Evolutionary conservation across 1,140 invertebrate species (phyloP).

Genomic region (Leptinotarsa lineolata): DNA sequence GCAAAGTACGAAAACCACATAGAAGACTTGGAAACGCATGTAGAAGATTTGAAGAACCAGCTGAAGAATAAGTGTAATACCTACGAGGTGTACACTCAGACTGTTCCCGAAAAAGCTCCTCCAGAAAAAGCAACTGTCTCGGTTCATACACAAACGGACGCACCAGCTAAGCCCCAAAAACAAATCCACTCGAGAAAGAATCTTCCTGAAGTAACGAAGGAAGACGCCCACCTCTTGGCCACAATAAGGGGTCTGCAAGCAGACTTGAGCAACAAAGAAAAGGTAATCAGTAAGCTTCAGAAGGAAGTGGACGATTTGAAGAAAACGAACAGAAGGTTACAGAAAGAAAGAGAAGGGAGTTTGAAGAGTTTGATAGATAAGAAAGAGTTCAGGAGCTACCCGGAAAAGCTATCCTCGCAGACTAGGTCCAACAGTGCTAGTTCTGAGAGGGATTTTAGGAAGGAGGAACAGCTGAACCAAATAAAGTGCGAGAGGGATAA

Average conservation of each 20-base stretch:
- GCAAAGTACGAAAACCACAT: constrained; percentile 75
- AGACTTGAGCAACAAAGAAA: constrained; percentile 74
- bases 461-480: constrained; percentile 63
- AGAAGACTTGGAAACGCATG: constrained; percentile 70
- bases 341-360: constrained; percentile 73
- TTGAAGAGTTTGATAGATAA: constrained; percentile 52
- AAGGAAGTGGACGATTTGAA: constrained; percentile 74
- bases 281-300: constrained; percentile 68
- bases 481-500: constrained; percentile 65
- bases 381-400: constrained; percentile 52
- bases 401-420: constrained; percentile 48
- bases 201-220: constrained; percentile 56
- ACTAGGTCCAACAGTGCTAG: constrained; percentile 57
- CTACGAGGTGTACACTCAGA: constrained; percentile 22
- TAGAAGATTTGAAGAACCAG: constrained; percentile 55
- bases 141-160: constrained; percentile 42
- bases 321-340: constrained; percentile 73
- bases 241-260: constrained; percentile 76
- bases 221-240: constrained; percentile 75
- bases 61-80: constrained; percentile 43
- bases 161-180: constrained; percentile 30
- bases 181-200: constrained; percentile 24
- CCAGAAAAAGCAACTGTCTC: constrained; percentile 49
- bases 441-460: constrained; percentile 47
- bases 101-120: constrained; percentile 30